Evolutionary conservation across 2,888 invertebrate genomes (phyloP), one percentile per base, ranked within the genome.

Genomic region (Prenolepis imparis): DNA sequence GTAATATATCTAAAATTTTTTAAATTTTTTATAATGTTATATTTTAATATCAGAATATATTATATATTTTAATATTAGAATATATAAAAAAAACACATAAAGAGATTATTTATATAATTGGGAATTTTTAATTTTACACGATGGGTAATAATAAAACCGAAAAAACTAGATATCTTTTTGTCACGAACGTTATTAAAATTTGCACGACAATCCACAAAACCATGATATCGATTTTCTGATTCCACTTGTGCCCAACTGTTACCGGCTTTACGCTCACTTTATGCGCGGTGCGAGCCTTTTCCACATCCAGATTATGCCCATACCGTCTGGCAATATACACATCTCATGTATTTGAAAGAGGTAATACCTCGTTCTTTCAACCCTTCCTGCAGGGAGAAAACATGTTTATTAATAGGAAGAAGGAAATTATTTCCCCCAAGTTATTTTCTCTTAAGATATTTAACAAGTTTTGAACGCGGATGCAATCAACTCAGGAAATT

Each of bases 221-320:
- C 44, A 12, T 44, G 18, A 18, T 70, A 78, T 80, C 59, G 72
- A 80, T 80, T 80, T 80, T 80, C 59, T 61, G 59, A 80, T 80
- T 72, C 72, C 44, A 70, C 72, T 70, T 61, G 44, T 72, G 24
- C 59, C 44, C 78, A 72, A 72, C 72, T 59, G 78, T 72, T 80
- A 80, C 72, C 78, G 5, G 72, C 72, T 80, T 80, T 80, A 80
- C 72, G 70, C 78, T 70, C 59, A 32, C 59, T 70, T 78, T 70
- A 59, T 70, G 44, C 70, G 32, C 72, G 32, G 24, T 36, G 78
- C 61, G 78, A 80, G 72, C 15, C 59, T 80, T 78, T 78, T 61
- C 59, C 78, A 44, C 39, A 36, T 70, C 44, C 44, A 70, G 78
- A 80, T 80, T 80, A 59, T 24, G 59, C 48, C 70, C 44, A 48